phyloP scores from a whole-genome alignment of 1,140 invertebrate genomes.

The Daktulosphaira vitifoliae region DNA sequence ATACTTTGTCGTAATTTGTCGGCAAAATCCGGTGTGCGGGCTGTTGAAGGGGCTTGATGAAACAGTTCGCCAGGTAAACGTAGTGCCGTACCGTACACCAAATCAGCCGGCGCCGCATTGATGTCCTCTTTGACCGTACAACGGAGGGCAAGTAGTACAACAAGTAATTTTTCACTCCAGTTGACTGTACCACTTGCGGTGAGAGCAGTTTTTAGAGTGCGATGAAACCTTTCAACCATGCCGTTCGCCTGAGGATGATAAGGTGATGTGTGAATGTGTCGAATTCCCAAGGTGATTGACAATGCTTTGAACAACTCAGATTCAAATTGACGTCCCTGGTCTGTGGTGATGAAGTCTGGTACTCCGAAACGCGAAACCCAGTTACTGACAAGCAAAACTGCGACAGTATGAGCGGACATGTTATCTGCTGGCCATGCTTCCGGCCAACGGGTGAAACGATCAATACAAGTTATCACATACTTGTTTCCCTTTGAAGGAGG shows the following conservation, averaged over 20 bases:
- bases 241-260: conserved; percentile 43
- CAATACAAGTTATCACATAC: too few relatives aligned
- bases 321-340: conserved; percentile 44
- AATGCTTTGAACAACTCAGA: too few relatives aligned
- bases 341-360: conserved; percentile 44
- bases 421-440: conserved; percentile 40
- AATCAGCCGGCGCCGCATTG: too few relatives aligned
- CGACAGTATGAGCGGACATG: conserved; percentile 41
- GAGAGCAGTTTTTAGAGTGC: conserved; percentile 44
- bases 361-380: too few relatives aligned
- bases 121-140: too few relatives aligned
- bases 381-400: conserved; percentile 36
- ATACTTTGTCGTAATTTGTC: too few relatives aligned
- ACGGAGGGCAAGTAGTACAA: conserved; percentile 36
- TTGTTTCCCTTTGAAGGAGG: conserved; percentile 19
- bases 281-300: not conserved
- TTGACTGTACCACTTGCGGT: conserved; percentile 34
- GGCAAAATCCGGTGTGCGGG: too few relatives aligned
- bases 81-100: too few relatives aligned
- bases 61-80: too few relatives aligned
- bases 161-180: too few relatives aligned
- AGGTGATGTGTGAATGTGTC: conserved; percentile 40
- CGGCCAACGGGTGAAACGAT: too few relatives aligned
- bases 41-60: too few relatives aligned
- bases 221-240: conserved; percentile 39